Conservation (phyloP, 2,888 invertebrate species). For the Conops quadrifasciatus region DNA sequence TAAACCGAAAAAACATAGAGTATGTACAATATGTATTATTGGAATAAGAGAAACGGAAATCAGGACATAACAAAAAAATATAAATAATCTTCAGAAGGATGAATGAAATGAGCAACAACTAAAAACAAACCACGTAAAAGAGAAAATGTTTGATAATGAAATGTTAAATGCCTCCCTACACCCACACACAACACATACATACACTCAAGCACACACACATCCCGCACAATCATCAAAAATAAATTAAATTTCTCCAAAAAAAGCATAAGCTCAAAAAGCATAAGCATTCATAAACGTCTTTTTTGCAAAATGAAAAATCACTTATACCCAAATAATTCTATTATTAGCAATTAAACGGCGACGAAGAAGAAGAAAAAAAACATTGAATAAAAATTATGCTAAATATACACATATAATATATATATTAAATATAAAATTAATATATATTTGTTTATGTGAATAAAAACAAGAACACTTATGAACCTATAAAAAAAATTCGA, state of each 20-base stretch:
- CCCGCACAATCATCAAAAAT: neutral
- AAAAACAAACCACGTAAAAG: neutral
- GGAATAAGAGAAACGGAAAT: slow-evolving; percentile 6
- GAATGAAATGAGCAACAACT: neutral
- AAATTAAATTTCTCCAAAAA: neutral
- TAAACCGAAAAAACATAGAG: slow-evolving; percentile 3
- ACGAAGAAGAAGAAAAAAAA: neutral
- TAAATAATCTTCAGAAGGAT: slow-evolving; percentile 14
- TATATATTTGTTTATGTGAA: slow-evolving; percentile 27
- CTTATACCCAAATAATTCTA: slow-evolving; percentile 25
- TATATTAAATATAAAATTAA: slow-evolving; percentile 18
- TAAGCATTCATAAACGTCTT: slow-evolving; percentile 2
- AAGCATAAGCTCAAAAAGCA: slow-evolving; percentile 7
- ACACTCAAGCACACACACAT: neutral
- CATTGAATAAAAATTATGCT: neutral
- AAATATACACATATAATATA: slow-evolving; percentile 10
- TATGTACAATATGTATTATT: neutral
- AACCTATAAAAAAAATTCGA: too few species aligned
- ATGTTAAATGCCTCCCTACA: neutral
- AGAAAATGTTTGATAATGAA: too few species aligned
- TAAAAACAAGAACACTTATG: slow-evolving; percentile 9
- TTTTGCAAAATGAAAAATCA: slow-evolving; percentile 20
- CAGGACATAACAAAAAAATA: neutral
- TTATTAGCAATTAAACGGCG: slow-evolving; percentile 20
- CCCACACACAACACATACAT: neutral